phyloP scores from a whole-genome alignment of 2,888 invertebrate genomes.

The Pachycephus smyrnensis region DNA sequence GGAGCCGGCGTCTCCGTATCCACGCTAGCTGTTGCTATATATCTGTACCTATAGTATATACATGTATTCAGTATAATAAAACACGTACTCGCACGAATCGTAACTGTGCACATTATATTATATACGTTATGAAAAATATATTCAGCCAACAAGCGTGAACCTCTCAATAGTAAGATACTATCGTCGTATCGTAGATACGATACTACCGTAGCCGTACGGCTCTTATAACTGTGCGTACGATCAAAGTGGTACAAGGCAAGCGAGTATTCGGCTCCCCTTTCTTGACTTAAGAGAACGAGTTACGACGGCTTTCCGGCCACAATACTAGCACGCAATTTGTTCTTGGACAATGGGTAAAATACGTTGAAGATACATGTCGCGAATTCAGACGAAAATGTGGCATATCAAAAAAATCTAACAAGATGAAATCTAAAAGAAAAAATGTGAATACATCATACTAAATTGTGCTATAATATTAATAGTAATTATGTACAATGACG shows the following conservation, averaged over 20 bases:
- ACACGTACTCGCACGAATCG: neutral
- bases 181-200: conserved; percentile 16
- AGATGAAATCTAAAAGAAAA: no score
- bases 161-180: conserved; percentile 7
- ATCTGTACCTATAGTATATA: conserved; percentile 6
- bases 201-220: conserved; percentile 24
- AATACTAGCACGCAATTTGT: neutral
- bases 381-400: neutral
- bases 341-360: no score
- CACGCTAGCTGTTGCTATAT: neutral
- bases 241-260: conserved; percentile 43
- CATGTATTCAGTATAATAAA: neutral
- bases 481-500: neutral
- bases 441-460: neutral
- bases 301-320: neutral
- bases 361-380: neutral
- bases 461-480: neutral
- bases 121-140: conserved; percentile 10
- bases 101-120: neutral
- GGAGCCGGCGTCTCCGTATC: conserved; percentile 18
- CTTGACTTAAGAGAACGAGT: conserved; percentile 9
- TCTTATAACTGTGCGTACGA: conserved; percentile 33
- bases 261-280: conserved; percentile 37
- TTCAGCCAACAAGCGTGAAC: neutral
- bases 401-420: neutral